phyloP scores from a whole-genome alignment of 1,140 invertebrate species.

The Batillaria attramentaria region DNA sequence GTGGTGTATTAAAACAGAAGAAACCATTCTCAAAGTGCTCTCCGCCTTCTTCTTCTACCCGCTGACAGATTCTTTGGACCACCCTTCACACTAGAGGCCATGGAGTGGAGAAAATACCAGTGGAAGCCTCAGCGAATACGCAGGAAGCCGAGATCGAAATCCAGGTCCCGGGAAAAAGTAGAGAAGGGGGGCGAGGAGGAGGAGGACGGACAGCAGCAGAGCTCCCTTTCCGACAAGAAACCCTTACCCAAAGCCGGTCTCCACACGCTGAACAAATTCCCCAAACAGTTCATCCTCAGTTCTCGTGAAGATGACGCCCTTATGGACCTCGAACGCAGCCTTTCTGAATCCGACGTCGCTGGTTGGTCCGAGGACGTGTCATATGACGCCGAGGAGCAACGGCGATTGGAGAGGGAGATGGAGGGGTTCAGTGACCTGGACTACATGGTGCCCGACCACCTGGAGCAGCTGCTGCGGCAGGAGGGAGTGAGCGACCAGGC shows the following conservation, averaged over 20 bases:
- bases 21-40: too few species aligned
- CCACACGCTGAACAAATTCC: slow-evolving; percentile 6
- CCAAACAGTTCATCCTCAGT: slow-evolving; percentile 29
- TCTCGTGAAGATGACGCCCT: slow-evolving; percentile 1
- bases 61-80: not conserved
- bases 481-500: slow-evolving; percentile 22
- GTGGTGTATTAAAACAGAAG: too few species aligned
- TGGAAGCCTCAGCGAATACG: not conserved
- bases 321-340: not conserved
- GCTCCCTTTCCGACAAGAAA: not conserved
- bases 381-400: slow-evolving; percentile 1
- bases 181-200: not conserved
- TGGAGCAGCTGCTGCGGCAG: slow-evolving; percentile 27
- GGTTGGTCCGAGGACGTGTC: not conserved
- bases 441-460: slow-evolving; percentile 28
- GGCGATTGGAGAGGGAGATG: slow-evolving; percentile 13
- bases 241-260: not conserved
- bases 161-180: not conserved
- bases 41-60: too few species aligned
- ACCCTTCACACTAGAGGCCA: not conserved
- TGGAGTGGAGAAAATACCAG: not conserved
- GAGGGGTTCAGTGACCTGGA: slow-evolving; percentile 21
- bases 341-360: not conserved
- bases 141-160: not conserved
- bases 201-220: too few species aligned